Percentiles rank a stretch among this genome's conserved stretches.
phyloP scores from a whole-genome alignment of 2,797 vertebrate species.

The Sciaenops ocellatus region DNA sequence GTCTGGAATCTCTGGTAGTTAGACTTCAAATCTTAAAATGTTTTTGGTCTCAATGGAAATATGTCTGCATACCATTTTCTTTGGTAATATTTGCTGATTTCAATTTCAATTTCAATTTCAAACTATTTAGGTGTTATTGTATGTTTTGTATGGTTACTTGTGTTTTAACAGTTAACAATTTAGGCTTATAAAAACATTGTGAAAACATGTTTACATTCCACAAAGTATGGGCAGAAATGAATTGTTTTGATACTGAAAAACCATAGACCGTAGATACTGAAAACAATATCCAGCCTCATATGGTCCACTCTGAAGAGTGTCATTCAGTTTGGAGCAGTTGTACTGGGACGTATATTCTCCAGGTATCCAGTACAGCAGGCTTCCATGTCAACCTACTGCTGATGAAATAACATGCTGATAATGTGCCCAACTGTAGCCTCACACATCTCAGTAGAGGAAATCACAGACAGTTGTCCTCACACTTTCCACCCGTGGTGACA shows the following conservation, averaged over 20 bases:
- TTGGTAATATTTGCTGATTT: neutral
- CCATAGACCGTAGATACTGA: too few species aligned
- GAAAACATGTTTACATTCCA: neutral
- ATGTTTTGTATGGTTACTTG: neutral
- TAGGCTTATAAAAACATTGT: neutral
- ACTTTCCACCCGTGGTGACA: slow-evolving; percentile 69
- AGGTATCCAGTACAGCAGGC: neutral
- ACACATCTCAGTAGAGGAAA: slow-evolving; percentile 65
- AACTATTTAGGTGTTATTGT: too few species aligned
- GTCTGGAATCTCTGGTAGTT: too few species aligned
- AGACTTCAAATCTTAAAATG: too few species aligned
- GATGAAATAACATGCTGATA: slow-evolving; percentile 50
- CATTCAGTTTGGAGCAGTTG: neutral
- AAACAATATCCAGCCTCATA: neutral
- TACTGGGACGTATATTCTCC: neutral
- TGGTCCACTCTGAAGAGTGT: neutral
- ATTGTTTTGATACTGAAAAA: neutral
- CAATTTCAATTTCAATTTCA: too few species aligned
- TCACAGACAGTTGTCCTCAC: slow-evolving; percentile 75
- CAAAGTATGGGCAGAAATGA: neutral
- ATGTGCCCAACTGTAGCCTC: slow-evolving; percentile 53
- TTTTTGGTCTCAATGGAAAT: too few species aligned
- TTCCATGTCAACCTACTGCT: slow-evolving; percentile 26
- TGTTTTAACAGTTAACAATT: neutral
- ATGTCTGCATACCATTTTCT: too few species aligned